A percentile compares a stretch with the other conserved stretches of the same genome.
These are phyloP conservation scores for Ylistrum balloti DNA, from an alignment of 1,140 invertebrate species.

Conservation along the genomic window DNA sequence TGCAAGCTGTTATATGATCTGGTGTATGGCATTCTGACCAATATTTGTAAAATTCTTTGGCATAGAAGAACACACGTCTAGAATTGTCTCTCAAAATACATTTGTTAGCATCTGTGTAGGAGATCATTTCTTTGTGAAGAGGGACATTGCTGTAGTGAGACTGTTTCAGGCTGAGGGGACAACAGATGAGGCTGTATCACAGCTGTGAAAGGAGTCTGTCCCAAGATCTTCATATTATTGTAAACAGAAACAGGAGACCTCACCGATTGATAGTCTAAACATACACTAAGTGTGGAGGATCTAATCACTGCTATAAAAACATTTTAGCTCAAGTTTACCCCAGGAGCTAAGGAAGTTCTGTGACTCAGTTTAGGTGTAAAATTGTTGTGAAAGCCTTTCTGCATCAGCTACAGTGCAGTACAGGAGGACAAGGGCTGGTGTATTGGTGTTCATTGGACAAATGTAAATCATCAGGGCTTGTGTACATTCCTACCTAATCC, in stretches of 20 bases:
- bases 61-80: too few relatives aligned
- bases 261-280: background rate
- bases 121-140: background rate
- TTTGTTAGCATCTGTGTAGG: background rate
- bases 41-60: background rate
- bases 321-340: background rate
- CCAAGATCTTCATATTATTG: background rate
- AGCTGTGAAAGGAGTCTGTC: background rate
- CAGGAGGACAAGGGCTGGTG: background rate
- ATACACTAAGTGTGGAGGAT: background rate
- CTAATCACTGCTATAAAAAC: background rate
- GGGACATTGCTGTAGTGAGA: background rate
- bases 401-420: background rate
- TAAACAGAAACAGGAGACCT: conserved; percentile 6
- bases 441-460: too few relatives aligned
- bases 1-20: background rate
- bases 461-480: background rate
- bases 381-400: background rate
- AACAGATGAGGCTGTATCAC: background rate
- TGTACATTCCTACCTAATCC: conserved; percentile 18
- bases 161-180: background rate
- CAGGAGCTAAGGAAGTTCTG: background rate
- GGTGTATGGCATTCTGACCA: background rate
- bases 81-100: background rate
- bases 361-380: background rate